A percentile compares a stretch with the other conserved stretches of the same genome.
These are phyloP conservation scores for Larimichthys polyactis DNA, from an alignment of 2,113 vertebrate species.

Conservation along the genomic window DNA sequence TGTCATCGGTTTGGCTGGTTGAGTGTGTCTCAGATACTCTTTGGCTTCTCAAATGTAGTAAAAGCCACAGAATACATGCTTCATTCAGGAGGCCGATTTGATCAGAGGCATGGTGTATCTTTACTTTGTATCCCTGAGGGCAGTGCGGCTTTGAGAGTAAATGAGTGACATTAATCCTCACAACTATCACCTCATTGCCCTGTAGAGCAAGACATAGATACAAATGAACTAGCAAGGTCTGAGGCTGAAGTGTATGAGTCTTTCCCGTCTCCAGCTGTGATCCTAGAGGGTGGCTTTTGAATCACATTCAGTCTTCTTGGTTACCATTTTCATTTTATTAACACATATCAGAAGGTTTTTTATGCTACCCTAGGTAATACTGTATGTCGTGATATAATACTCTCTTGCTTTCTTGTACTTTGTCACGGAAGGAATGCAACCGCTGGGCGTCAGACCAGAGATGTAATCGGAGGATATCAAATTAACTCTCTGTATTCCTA, in stretches of 20 bases:
- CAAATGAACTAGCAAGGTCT: conserved; percentile 1
- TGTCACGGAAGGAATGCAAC: conserved; percentile 54
- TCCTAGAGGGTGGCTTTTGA: conserved; percentile 23
- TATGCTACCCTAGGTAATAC: conserved; percentile 11
- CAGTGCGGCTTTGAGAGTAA: conserved; percentile 44
- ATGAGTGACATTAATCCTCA: conserved; percentile 44
- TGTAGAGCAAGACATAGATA: conserved; percentile 34
- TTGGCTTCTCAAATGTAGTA: conserved; percentile 33
- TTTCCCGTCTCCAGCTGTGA: conserved; percentile 13
- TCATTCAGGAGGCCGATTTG: conserved; percentile 35
- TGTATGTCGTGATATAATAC: background rate
- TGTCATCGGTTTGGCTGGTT: conserved; percentile 47
- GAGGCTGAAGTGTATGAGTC: background rate
- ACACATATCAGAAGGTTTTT: conserved; percentile 29
- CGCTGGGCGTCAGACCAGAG: conserved; percentile 49
- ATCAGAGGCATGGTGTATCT: conserved; percentile 22
- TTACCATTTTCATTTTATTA: conserved; percentile 51
- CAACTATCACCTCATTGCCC: conserved; percentile 37
- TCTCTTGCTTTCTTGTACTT: conserved; percentile 18
- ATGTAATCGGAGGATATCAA: conserved; percentile 67
- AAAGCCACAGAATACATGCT: conserved; percentile 42
- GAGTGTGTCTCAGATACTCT: conserved; percentile 34
- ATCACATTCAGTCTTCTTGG: conserved; percentile 32
- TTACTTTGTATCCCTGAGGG: conserved; percentile 23
- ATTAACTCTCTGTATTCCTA: conserved; percentile 59